Evolutionary conservation across 2,113 vertebrate species (phyloP).

Genomic region (Malurus alboscapulatus): DNA sequence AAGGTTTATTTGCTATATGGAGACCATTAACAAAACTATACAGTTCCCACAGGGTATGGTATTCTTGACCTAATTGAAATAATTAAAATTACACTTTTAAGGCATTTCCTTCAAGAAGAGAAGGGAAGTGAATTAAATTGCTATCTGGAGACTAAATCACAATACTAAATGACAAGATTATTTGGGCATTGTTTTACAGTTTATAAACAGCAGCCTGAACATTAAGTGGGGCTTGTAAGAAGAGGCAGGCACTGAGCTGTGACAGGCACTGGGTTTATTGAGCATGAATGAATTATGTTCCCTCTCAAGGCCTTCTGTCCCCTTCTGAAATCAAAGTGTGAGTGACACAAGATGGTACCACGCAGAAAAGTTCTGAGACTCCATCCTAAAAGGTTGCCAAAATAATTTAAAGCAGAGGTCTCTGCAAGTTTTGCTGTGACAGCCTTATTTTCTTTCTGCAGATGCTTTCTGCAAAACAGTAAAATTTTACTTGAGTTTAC

Average conservation of each 20-base stretch:
- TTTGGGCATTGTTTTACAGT: background rate
- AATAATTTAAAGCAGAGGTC: background rate
- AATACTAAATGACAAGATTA: background rate
- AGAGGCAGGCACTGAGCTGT: background rate
- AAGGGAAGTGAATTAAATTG: background rate
- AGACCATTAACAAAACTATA: background rate
- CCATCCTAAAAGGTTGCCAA: background rate
- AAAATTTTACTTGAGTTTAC: background rate
- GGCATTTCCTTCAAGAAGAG: background rate
- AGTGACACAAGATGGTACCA: background rate
- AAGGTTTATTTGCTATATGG: background rate
- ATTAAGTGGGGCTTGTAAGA: accelerated
- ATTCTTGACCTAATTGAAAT: background rate
- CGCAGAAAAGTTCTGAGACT: background rate
- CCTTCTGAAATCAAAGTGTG: background rate
- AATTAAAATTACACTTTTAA: background rate
- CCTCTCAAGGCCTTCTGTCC: background rate
- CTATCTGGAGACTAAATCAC: background rate
- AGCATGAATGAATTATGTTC: background rate
- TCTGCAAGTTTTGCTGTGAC: background rate
- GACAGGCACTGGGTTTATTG: background rate
- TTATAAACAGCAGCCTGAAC: background rate
- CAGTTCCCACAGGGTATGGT: background rate
- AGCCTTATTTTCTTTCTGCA: background rate
- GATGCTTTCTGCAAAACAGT: background rate